Base-by-base conservation (phyloP, 2,797 vertebrate species). In the Prunella strophiata region DNA sequence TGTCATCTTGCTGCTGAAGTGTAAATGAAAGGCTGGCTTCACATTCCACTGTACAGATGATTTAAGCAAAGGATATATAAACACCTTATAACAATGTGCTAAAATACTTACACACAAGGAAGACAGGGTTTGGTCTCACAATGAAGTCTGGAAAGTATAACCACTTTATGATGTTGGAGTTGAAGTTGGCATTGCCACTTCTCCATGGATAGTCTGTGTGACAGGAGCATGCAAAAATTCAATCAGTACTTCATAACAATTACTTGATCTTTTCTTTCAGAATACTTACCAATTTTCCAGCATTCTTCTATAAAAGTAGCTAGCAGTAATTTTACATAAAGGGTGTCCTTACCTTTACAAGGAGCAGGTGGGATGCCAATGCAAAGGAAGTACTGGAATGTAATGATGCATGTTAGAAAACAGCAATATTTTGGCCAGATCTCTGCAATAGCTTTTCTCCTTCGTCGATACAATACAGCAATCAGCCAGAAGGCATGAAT, bases 341-440 rank as follows among this genome's bases (percentile, higher is more conserved):
- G 63, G 16, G 9, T n/a, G 45, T 27, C 25, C 93, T 96, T 89
- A 99, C 99, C 99, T 99, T 98, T 98, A 96, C 99, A 99, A 85
- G 99, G 98, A 65, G 99, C 99, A 32, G 99, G 99, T 14, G 99
- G 99, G 92, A 99, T 99, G 89, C 99, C 99, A 34, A 99, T 99
- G 95, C 99, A 99, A 73, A 99, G 84, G 27, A 99, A 99, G 91
- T 99, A 99, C 97, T 99, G 99, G 77, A 99, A 98, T 26, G 98
- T 99, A 93, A 99, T 98, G 98, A 99, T 98, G 83, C 98, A 99
- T 63, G 99, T 98, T 95, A 99, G 98, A 97, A 99, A 99, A 97
- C 98, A 99, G 97, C 99, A 99, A 97, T 99, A 99, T 96, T 99
- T 99, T 47, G 99, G 99, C 99, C 99, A 99, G 96, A 99, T 98